Evolutionary conservation across 2,888 invertebrate genomes (phyloP).

Genomic region (Lepidocyrtoides sp.): DNA sequence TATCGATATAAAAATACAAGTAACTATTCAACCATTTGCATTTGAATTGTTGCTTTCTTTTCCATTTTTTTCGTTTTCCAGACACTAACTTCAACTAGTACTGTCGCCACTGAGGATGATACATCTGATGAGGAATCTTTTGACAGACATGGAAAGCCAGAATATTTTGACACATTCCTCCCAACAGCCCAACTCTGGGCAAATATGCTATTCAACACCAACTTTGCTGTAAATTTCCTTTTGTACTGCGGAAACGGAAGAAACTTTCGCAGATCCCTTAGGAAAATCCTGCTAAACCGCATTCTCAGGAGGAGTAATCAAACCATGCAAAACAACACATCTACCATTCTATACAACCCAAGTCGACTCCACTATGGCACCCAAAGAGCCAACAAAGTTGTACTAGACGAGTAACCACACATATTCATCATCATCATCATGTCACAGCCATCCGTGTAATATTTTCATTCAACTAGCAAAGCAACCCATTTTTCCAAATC

Average conservation of each 20-base stretch:
- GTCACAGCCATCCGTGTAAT: not conserved
- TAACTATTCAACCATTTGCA: no score
- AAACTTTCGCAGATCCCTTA: constrained; percentile 91
- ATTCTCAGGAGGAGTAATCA: constrained; percentile 36
- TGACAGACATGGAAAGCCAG: no score
- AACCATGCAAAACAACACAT: not conserved
- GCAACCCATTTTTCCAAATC: not conserved
- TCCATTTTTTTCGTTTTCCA: no score
- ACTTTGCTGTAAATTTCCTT: constrained; percentile 94
- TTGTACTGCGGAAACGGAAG: constrained; percentile 94
- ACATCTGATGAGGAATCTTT: no score
- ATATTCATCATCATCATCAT: no score
- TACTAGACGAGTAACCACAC: no score
- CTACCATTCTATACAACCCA: no score
- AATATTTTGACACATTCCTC: constrained; percentile 50
- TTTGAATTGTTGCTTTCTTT: no score
- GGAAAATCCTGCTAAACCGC: constrained; percentile 55
- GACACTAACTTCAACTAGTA: no score
- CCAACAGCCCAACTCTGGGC: constrained; percentile 70
- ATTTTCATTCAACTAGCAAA: not conserved
- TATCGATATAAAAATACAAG: no score
- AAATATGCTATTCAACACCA: constrained; percentile 91
- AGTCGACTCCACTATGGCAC: not conserved
- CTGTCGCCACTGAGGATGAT: no score
- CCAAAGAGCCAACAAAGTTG: not conserved